Percentiles rank a stretch among this genome's conserved stretches.
These are phyloP conservation scores for Lepidostoma basale DNA, from an alignment of 1,140 invertebrate genomes.

Conservation along the genomic window DNA sequence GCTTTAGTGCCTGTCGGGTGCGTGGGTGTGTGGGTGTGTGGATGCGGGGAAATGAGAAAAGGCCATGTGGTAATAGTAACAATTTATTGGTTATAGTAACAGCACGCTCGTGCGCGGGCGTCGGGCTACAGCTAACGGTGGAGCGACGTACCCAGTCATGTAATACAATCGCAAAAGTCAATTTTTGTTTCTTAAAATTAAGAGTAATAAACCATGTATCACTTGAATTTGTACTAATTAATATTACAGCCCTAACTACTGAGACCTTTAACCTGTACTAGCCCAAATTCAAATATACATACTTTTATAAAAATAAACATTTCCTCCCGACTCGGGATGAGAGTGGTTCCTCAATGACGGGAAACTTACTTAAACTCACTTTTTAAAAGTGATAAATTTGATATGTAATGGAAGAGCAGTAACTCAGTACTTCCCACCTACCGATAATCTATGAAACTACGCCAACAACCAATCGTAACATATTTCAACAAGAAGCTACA, in stretches of 20 bases:
- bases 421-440: not conserved
- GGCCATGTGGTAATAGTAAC: conserved; percentile 34
- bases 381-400: conserved; percentile 23
- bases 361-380: conserved; percentile 16
- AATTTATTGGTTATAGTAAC: conserved; percentile 34
- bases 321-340: too few relatives aligned
- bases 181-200: conserved; percentile 21
- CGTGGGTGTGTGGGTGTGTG: too few relatives aligned
- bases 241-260: not conserved
- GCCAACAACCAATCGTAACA: too few relatives aligned
- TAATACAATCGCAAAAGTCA: conserved; percentile 2
- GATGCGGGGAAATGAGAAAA: conserved; percentile 29
- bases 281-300: conserved; percentile 24
- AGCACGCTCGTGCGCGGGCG: not conserved
- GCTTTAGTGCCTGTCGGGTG: conserved; percentile 22
- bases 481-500: conserved; percentile 20
- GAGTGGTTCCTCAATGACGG: too few relatives aligned
- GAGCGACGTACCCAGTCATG: not conserved
- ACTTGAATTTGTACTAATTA: conserved; percentile 24
- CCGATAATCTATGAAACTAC: too few relatives aligned
- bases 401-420: not conserved
- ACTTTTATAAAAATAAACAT: conserved; percentile 24
- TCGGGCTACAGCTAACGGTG: not conserved
- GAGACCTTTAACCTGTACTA: not conserved
- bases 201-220: conserved; percentile 2